Conservation (phyloP, 2,113 vertebrate species). For the Planiliza haematocheilus region DNA sequence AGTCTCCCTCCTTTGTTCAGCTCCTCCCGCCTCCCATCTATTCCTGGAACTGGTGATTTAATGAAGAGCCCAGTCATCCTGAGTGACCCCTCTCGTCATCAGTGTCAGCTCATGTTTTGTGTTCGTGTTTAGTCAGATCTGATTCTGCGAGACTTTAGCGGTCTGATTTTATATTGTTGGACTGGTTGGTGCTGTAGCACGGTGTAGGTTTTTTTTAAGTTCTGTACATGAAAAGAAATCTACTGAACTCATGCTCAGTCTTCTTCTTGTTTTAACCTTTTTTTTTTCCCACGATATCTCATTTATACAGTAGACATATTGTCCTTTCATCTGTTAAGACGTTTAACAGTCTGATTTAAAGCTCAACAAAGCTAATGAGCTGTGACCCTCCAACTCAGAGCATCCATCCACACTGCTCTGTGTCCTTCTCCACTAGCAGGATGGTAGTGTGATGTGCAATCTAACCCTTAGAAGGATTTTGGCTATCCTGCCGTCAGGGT, state of each 20-base stretch:
- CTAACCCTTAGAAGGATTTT: constrained; percentile 35
- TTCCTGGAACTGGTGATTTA: constrained; percentile 80
- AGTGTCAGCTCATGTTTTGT: constrained; percentile 17
- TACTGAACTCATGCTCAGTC: constrained; percentile 5
- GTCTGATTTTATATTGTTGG: constrained; percentile 1
- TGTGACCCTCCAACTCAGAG: neutral
- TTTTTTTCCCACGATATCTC: constrained; percentile 1
- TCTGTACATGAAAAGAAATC: constrained; percentile 9
- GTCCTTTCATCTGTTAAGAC: constrained; percentile 28
- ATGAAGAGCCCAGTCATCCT: constrained; percentile 73
- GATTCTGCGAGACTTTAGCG: neutral
- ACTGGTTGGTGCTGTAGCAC: neutral
- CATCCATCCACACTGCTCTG: constrained; percentile 13
- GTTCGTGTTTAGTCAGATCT: neutral
- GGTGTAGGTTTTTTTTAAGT: constrained; percentile 10
- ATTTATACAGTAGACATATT: constrained; percentile 9
- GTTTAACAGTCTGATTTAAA: constrained; percentile 20
- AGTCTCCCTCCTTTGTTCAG: constrained; percentile 34
- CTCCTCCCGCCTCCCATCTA: constrained; percentile 40
- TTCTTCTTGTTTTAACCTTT: neutral
- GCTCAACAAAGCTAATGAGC: constrained; percentile 48
- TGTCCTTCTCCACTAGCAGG: constrained; percentile 31
- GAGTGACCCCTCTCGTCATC: constrained; percentile 61
- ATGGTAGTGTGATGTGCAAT: constrained; percentile 42
- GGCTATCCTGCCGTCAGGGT: constrained; percentile 57